A percentile compares a stretch with the other conserved stretches of the same genome.
Conservation (phyloP, 2,797 vertebrate species). For the Phylloscopus collybita region DNA sequence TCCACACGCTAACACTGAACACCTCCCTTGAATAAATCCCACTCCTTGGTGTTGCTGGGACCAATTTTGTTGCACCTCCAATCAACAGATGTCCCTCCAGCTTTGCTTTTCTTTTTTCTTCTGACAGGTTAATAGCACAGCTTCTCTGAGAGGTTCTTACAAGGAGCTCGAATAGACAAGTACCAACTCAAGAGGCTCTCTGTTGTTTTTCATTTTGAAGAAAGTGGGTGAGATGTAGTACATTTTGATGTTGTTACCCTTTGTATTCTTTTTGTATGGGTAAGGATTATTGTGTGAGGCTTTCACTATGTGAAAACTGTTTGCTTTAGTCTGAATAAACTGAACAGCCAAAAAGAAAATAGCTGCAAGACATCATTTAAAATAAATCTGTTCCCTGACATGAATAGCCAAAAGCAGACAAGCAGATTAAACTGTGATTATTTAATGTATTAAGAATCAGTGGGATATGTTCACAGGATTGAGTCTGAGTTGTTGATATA, state of each 20-base stretch:
- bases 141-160: not conserved
- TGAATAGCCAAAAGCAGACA: not conserved
- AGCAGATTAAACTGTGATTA: not conserved
- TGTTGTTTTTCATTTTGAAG: not conserved
- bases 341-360: not conserved
- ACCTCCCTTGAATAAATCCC: not conserved
- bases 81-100: not conserved
- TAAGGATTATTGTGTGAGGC: not conserved
- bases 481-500: not conserved
- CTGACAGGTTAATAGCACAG: not conserved
- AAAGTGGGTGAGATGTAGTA: not conserved
- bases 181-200: not conserved
- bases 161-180: not conserved
- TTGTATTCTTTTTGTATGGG: not conserved
- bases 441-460: not conserved
- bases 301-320: not conserved
- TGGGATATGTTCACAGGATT: not conserved
- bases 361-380: not conserved
- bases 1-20: not conserved
- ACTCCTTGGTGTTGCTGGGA: not conserved
- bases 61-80: not conserved
- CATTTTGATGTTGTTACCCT: not conserved
- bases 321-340: not conserved
- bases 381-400: not conserved
- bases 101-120: not conserved